Base-by-base conservation (phyloP, 2,113 vertebrate genomes). In the Bufo bufo region DNA sequence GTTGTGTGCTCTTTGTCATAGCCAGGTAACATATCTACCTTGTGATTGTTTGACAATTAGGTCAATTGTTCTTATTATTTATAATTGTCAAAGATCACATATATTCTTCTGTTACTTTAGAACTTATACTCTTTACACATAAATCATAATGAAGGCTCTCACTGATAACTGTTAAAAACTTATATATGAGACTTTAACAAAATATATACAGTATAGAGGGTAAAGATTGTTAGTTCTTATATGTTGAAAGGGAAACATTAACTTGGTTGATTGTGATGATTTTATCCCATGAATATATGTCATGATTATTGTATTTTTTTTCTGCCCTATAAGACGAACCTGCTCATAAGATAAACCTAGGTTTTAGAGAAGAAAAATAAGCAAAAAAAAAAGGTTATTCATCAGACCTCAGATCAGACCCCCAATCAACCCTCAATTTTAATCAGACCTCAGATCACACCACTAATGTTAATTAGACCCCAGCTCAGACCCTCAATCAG, bases 1-100 rank as follows among this genome's bases (percentile, higher is more conserved):
- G 98, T 99, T 99, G 98, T 98, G 98, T 99, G 98, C 98, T 99
- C 97, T 99, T 99, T 99, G 98, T 99, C 97, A 99, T 99, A 97
- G 98, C 98, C 98, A 99, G 98, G 98, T 99, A 99, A 99, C 97
- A 99, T 97, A 95, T 93, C 95, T 94, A 95, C 94, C 95, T 94
- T 95, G 96, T 94, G 93, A 95, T 95, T 95, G 92, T 96, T 96
- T 96, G 95, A 95, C 94, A 94, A 96, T 95, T 96, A 95, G 77
- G 71, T 92, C 82, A 12, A n/a, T 49, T 92, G 91, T 3, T 82
- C 91, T 93, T 90, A 90, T 91, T 90, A 93, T 91, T 93, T 95
- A 95, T 95, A 92, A 96, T 96, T 96, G 95, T 96, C 95, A 96
- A 96, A 96, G 94, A 94, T 96, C 95, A 96, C 95, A 95, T 93